These are phyloP conservation scores for Nudaria mundana DNA, from an alignment of 2,888 invertebrate genomes.

Conservation along the genomic window DNA sequence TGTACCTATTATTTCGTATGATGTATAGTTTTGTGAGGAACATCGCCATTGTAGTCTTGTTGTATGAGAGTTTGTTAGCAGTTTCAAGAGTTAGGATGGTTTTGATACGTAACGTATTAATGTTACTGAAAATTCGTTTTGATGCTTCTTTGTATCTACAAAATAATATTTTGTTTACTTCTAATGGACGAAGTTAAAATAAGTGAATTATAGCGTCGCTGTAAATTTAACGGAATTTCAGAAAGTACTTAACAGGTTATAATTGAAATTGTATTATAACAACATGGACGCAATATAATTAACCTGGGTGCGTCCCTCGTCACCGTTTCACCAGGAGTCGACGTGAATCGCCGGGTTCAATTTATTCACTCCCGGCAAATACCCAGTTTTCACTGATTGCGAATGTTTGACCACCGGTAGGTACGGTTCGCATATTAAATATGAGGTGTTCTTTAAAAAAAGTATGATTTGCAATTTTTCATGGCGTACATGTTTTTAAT, in stretches of 20 bases:
- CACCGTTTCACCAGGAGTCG: slow-evolving; percentile 12
- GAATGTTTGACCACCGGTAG: slow-evolving; percentile 44
- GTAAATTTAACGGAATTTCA: too few relatives aligned
- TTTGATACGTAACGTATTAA: too few relatives aligned
- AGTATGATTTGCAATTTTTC: too few relatives aligned
- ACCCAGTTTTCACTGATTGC: slow-evolving; percentile 52
- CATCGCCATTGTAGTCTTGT: neutral
- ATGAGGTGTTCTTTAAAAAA: neutral
- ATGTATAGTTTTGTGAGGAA: slow-evolving; percentile 5
- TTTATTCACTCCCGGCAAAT: slow-evolving; percentile 43
- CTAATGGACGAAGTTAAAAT: too few relatives aligned
- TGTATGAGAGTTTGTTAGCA: neutral
- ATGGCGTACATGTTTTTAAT: too few relatives aligned
- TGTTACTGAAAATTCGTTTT: too few relatives aligned
- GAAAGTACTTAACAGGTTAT: too few relatives aligned
- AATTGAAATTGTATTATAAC: neutral
- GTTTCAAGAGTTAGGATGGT: too few relatives aligned
- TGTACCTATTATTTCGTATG: slow-evolving; percentile 5
- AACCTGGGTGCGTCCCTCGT: slow-evolving; percentile 9
- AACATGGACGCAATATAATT: slow-evolving; percentile 10
- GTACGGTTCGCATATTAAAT: slow-evolving; percentile 33
- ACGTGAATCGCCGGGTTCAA: slow-evolving; percentile 34
- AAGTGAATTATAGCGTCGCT: too few relatives aligned
- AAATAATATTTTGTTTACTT: too few relatives aligned
- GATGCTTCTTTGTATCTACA: too few relatives aligned